Base-by-base conservation (phyloP, 2,797 vertebrate species). In the Helicolenus hilgendorfi region DNA sequence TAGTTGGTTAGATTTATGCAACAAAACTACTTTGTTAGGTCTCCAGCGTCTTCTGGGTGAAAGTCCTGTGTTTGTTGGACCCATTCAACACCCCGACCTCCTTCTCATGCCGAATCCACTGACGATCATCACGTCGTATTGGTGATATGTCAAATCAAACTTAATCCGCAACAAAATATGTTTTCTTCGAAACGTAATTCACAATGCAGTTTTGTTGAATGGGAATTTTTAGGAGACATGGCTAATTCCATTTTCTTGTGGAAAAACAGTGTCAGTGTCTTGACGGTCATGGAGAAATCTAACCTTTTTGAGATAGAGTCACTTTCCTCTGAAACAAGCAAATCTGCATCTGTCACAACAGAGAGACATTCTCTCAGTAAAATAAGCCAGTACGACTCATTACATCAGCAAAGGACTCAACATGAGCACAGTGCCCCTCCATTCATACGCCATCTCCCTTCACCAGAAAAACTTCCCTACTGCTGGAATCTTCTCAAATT, bases 401-500 rank as follows among this genome's bases (percentile, higher is more conserved):
- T 56, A 76, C 15, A 69, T 69, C 67, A 65, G 63, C 75, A 59
- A 26, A 64, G 24, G 33, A 73, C 78, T 85, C 63, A 72, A 72
- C 3, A 31, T 29, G 24, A 68, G 76, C 20, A 60, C 49, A 68
- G 38, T 62, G 77, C 33, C 11, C 27, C 49, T 70, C 60, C 9
- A 72, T 82, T 72, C 55, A 71, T 9, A 45, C 15, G n/a, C 64
- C 71, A 83, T 60, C 41, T 84, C 55, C 38, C 55, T 22, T 27
- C 63, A 73, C 31, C 5, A 2, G 33, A 73, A 91, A 91, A 82
- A 79, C 77, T 63, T 85, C 29, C 71, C 72, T 59, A 24, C 87
- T 79, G 72, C 76, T 82, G 45, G 72, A 87, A 81, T 81, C 73
- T 84, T 67, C 79, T 91, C 77, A 88, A 86, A 92, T 90, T 94